Evolutionary conservation across 1,140 invertebrate species (phyloP).

Genomic region (Trissolcus basalis): DNA sequence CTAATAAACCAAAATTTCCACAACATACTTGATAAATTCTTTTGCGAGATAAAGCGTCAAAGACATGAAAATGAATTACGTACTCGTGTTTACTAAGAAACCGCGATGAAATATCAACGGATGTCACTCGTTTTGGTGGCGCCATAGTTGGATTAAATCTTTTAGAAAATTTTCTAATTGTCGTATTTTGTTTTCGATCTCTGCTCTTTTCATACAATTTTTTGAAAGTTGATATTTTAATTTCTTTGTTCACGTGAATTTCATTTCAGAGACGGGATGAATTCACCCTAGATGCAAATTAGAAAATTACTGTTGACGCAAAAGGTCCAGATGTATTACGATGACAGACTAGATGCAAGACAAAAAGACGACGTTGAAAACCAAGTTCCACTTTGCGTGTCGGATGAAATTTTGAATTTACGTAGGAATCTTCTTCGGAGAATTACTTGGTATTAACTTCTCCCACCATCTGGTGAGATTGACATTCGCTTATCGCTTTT

Average conservation of each 20-base stretch:
- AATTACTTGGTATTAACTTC: constrained; percentile 61
- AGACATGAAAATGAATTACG: constrained; percentile 62
- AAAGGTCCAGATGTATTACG: constrained; percentile 59
- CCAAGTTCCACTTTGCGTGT: constrained; percentile 51
- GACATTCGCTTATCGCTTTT: constrained; percentile 63
- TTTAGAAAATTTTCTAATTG: background rate
- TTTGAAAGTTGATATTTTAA: background rate
- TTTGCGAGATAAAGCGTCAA: constrained; percentile 46
- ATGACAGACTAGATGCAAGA: no score
- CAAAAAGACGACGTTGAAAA: constrained; percentile 59
- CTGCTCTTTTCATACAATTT: background rate
- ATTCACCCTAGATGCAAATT: constrained; percentile 43
- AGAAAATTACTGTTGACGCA: constrained; percentile 62
- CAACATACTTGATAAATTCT: no score
- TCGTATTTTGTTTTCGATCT: background rate
- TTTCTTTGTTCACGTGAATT: constrained; percentile 39
- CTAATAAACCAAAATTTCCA: no score
- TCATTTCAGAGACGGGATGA: constrained; percentile 67
- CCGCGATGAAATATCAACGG: constrained; percentile 23
- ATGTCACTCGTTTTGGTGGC: constrained; percentile 28
- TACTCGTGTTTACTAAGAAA: constrained; percentile 63
- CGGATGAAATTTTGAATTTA: constrained; percentile 51
- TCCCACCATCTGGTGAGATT: constrained; percentile 57
- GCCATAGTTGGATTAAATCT: constrained; percentile 19
- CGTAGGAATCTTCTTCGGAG: constrained; percentile 47